Evolutionary conservation across 2,888 invertebrate genomes (phyloP).

Genomic region (Ptychoptera contaminata): DNA sequence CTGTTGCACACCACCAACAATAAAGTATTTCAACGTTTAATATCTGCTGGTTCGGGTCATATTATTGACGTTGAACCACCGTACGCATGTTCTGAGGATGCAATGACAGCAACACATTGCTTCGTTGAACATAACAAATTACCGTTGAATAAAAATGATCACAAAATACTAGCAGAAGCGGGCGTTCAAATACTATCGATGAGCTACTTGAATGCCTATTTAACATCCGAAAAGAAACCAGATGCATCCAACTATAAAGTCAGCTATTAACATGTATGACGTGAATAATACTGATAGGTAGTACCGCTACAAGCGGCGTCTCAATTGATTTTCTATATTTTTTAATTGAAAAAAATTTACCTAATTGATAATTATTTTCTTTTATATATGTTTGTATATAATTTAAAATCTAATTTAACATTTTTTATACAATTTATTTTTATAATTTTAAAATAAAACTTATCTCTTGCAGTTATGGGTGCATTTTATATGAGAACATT

Average conservation of each 20-base stretch:
- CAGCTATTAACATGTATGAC: too few species aligned
- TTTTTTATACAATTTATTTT: too few species aligned
- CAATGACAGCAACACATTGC: slow-evolving; percentile 22
- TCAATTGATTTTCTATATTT: too few species aligned
- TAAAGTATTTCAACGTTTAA: slow-evolving; percentile 48
- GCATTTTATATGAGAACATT: too few species aligned
- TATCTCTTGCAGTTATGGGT: too few species aligned
- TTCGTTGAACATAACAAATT: slow-evolving; percentile 24
- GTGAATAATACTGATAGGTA: too few species aligned
- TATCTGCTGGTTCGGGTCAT: slow-evolving; percentile 61
- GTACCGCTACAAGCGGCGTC: too few species aligned
- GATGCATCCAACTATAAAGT: neutral
- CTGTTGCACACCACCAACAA: slow-evolving; percentile 44
- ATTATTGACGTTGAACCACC: slow-evolving; percentile 36
- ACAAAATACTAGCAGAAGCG: slow-evolving; percentile 16
- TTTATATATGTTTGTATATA: too few species aligned
- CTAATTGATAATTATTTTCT: too few species aligned
- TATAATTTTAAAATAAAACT: too few species aligned
- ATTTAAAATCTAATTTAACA: too few species aligned
- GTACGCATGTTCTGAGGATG: slow-evolving; percentile 14
- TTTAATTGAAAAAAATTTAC: too few species aligned
- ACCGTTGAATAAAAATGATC: slow-evolving; percentile 18
- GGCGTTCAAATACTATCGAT: slow-evolving; percentile 22
- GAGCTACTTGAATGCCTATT: slow-evolving; percentile 25
- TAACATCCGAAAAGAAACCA: slow-evolving; percentile 18